These are phyloP conservation scores for Ia io DNA, from an alignment of 2,113 vertebrate genomes.

Conservation along the genomic window DNA sequence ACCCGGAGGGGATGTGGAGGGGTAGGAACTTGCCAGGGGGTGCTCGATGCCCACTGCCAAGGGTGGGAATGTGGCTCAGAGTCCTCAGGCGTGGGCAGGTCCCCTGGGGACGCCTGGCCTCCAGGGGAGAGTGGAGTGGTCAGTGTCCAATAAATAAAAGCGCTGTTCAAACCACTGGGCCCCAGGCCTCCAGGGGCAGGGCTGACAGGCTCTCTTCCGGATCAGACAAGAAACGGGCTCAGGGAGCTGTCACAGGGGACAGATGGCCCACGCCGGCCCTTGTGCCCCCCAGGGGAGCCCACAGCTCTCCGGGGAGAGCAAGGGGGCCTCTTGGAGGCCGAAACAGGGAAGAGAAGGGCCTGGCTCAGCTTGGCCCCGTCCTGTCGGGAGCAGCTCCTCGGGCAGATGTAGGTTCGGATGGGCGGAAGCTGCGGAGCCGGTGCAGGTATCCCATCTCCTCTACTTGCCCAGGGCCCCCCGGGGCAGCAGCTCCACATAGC, in stretches of 20 bases:
- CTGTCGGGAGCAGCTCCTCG: neutral
- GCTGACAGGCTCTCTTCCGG: neutral
- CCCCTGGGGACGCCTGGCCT: neutral
- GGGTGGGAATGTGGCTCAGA: neutral
- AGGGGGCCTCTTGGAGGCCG: neutral
- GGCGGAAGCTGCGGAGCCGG: neutral
- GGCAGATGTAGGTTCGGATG: neutral
- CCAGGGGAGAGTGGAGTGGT: neutral
- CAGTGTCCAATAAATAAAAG: neutral
- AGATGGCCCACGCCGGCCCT: neutral
- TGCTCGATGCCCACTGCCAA: neutral
- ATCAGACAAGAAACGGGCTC: neutral
- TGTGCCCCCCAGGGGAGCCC: neutral
- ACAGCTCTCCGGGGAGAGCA: neutral
- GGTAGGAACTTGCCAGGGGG: neutral
- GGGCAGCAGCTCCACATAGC: slow-evolving; percentile 89
- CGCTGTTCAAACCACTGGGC: neutral
- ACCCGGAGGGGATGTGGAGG: neutral
- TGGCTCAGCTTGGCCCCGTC: neutral
- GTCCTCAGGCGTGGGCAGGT: neutral
- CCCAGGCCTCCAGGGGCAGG: neutral
- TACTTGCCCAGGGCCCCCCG: slow-evolving; percentile 56
- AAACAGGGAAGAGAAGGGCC: neutral
- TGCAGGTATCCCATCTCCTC: neutral
- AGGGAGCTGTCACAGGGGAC: neutral